Base-by-base conservation (phyloP, 2,888 invertebrate species). In the Pyrrhosoma nymphula region DNA sequence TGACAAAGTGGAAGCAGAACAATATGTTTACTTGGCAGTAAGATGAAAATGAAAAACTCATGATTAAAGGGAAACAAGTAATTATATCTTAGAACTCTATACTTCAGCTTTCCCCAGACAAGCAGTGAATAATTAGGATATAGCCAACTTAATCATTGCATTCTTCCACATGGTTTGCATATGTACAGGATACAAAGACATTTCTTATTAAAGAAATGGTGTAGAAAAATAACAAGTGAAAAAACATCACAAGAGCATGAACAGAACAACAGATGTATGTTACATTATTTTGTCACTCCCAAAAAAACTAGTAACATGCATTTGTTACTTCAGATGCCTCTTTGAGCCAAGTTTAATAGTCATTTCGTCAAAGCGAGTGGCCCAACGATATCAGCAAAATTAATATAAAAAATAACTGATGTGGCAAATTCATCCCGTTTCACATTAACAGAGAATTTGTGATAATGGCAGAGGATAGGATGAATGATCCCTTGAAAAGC, bases 201-300 rank as follows among this genome's bases (percentile, higher is more conserved):
- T 93, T 93, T 93, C 93, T 93, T 35, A 69, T 93, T 47, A 69
- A 93, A 93, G 93, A 95, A 96, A 95, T 95, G 95, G 95, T 96
- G 95, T 96, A 96, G 95, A 96, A 96, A 96, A 96, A 95, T 96
- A 96, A 96, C 96, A 95, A 96, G 96, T 96, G 96, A 95, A 96
- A 95, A 95, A 95, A 95, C 95, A 96, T 95, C 95, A 95, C 95
- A 95, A 96, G 96, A 96, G 96, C 96, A 96, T 96, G 96, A 95
- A 95, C 95, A 96, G 95, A 96, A 96, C 95, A 95, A 95, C 95
- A 95, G 63, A 95, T 90, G 90, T 95, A 95, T 95, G 90, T 90
- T 95, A 95, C 95, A 75, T 93, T 93, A 93, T 93, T 93, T 93
- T 93, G 93, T 93, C 93, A 93, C 75, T 93, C 69, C 93, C 89